Percentiles rank a stretch among this genome's conserved stretches.
Evolutionary conservation across 1,140 invertebrate genomes (phyloP).

Genomic region (Drosophila auraria): DNA sequence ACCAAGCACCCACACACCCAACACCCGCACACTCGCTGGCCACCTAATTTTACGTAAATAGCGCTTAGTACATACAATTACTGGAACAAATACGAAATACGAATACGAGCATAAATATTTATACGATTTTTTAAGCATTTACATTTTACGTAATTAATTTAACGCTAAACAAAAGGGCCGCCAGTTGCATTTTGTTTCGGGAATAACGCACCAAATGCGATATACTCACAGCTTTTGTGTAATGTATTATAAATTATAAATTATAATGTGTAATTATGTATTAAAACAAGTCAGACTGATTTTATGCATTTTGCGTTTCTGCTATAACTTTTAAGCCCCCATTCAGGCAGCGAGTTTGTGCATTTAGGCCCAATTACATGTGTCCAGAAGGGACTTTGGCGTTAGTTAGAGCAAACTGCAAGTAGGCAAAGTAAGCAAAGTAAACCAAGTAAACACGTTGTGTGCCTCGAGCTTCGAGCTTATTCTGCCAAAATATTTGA

Average conservation of each 20-base stretch:
- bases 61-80: conserved; percentile 24
- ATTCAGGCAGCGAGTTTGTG: conserved; percentile 21
- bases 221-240: conserved; percentile 29
- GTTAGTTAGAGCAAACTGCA: conserved; percentile 44
- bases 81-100: conserved; percentile 12
- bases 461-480: conserved; percentile 70
- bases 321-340: conserved; percentile 46
- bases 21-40: conserved; percentile 13
- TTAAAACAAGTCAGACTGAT: conserved; percentile 78
- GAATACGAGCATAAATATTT: conserved; percentile 34
- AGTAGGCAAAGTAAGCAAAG: not conserved
- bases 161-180: conserved; percentile 9
- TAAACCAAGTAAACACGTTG: conserved; percentile 32
- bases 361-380: conserved; percentile 38
- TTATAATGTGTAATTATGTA: conserved; percentile 49
- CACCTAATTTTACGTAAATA: conserved; percentile 41
- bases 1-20: not conserved
- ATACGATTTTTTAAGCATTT: conserved; percentile 52
- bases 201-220: conserved; percentile 14
- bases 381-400: not conserved
- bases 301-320: conserved; percentile 70
- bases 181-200: conserved; percentile 22
- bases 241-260: conserved; percentile 54
- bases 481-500: conserved; percentile 68
- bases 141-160: conserved; percentile 45